These are phyloP conservation scores for Mastomys coucha DNA, from an alignment of 2,113 vertebrate species.

Conservation along the genomic window DNA sequence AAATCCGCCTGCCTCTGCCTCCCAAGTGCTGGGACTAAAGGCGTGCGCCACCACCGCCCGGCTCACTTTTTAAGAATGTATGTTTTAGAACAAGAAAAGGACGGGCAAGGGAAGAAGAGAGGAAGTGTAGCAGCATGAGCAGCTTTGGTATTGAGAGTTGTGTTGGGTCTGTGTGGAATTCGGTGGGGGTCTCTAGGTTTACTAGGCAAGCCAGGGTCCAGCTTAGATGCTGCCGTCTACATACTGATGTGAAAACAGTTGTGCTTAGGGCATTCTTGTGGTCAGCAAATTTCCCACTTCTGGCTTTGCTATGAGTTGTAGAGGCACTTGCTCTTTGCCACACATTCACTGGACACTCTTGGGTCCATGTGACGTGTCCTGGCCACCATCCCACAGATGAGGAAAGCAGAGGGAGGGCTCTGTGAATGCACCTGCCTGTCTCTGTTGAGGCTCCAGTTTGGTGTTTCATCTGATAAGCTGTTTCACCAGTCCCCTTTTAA, in stretches of 20 bases:
- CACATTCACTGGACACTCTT: too few relatives aligned
- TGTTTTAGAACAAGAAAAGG: not conserved
- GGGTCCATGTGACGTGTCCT: not conserved
- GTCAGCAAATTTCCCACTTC: not conserved
- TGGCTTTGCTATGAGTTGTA: not conserved
- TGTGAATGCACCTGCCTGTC: not conserved
- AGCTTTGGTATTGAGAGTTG: not conserved
- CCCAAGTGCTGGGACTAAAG: too few relatives aligned
- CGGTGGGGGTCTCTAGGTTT: rapidly evolving
- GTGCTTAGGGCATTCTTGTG: too few relatives aligned
- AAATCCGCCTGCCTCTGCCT: too few relatives aligned
- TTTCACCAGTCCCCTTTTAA: not conserved
- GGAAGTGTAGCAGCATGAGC: rapidly evolving
- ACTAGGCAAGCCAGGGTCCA: not conserved
- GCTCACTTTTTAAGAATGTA: not conserved
- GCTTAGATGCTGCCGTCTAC: rapidly evolving
- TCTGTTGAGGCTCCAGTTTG: not conserved
- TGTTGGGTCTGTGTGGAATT: not conserved
- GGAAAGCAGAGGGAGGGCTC: not conserved
- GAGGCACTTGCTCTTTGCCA: not conserved
- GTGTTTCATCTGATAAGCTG: not conserved
- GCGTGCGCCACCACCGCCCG: too few relatives aligned
- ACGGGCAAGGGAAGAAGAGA: not conserved
- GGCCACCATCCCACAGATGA: rapidly evolving
- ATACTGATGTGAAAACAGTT: rapidly evolving